Percentiles rank a stretch among this genome's conserved stretches.
Conservation (phyloP, 2,888 invertebrate genomes). For the Torymus auratus region DNA sequence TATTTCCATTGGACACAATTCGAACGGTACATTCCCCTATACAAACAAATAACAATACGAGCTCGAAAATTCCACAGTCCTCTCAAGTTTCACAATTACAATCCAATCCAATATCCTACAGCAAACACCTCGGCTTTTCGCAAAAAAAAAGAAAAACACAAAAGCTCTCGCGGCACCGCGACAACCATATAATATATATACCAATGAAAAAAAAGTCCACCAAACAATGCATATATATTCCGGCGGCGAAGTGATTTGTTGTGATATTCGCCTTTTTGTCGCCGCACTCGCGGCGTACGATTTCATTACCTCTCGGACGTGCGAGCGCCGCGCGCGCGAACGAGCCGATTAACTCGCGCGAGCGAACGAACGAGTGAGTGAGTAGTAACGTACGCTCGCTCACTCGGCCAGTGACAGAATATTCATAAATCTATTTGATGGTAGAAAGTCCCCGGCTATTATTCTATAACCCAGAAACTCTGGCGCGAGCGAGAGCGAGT, state of each 20-base stretch:
- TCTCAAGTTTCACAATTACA: no score
- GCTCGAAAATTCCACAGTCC: no score
- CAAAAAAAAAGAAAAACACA: neutral
- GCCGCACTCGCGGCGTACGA: slow-evolving; percentile 15
- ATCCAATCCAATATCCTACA: no score
- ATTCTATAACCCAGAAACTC: slow-evolving; percentile 68
- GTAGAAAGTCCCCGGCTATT: slow-evolving; percentile 74
- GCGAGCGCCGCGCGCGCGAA: neutral
- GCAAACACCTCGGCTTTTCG: no score
- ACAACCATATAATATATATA: slow-evolving; percentile 4
- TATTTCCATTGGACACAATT: no score
- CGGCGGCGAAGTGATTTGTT: slow-evolving; percentile 37
- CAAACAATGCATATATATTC: slow-evolving; percentile 37
- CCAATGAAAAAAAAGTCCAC: slow-evolving; percentile 28
- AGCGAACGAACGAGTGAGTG: slow-evolving; percentile 40
- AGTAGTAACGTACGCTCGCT: slow-evolving; percentile 24
- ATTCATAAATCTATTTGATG: slow-evolving; percentile 75
- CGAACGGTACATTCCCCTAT: no score
- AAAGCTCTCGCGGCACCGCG: neutral
- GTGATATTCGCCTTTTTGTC: slow-evolving; percentile 11
- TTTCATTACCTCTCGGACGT: slow-evolving; percentile 42
- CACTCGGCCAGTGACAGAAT: slow-evolving; percentile 63
- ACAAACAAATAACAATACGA: no score
- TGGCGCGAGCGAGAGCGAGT: neutral
- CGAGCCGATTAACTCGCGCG: slow-evolving; percentile 17